Evolutionary conservation across 2,113 vertebrate genomes (phyloP).

Genomic region (Polypterus senegalus): DNA sequence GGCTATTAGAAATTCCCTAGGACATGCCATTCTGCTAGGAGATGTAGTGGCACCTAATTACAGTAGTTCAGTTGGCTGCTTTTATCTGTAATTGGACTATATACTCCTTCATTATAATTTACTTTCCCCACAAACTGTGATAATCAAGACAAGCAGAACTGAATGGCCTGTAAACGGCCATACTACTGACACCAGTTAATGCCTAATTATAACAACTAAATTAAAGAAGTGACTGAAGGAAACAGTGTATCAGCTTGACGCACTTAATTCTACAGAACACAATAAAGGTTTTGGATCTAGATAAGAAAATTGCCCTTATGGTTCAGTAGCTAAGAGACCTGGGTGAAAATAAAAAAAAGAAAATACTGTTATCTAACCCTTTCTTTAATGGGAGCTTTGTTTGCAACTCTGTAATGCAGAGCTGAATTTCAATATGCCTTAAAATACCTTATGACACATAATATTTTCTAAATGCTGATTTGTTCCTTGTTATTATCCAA

Average conservation of each 20-base stretch:
- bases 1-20: constrained; percentile 52
- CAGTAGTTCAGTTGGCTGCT: constrained; percentile 88
- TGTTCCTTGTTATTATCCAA: too few species aligned
- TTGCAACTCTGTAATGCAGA: too few species aligned
- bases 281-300: constrained; percentile 72
- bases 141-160: constrained; percentile 99
- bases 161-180: constrained; percentile 95
- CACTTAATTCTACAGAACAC: constrained; percentile 85
- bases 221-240: constrained; percentile 88
- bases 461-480: too few species aligned
- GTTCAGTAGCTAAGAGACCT: constrained; percentile 31
- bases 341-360: constrained; percentile 4
- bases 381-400: too few species aligned
- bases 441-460: too few species aligned
- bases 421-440: too few species aligned
- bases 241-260: constrained; percentile 69
- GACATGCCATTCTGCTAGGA: constrained; percentile 66
- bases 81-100: constrained; percentile 99
- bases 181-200: constrained; percentile 98
- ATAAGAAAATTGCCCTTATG: constrained; percentile 63
- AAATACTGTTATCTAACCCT: too few species aligned
- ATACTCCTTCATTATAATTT: constrained; percentile 99
- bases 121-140: constrained; percentile 97
- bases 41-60: constrained; percentile 98
- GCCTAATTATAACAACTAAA: constrained; percentile 99